A percentile compares a stretch with the other conserved stretches of the same genome.
Conservation (phyloP, 2,888 invertebrate genomes). For the Chironomus tentans region DNA sequence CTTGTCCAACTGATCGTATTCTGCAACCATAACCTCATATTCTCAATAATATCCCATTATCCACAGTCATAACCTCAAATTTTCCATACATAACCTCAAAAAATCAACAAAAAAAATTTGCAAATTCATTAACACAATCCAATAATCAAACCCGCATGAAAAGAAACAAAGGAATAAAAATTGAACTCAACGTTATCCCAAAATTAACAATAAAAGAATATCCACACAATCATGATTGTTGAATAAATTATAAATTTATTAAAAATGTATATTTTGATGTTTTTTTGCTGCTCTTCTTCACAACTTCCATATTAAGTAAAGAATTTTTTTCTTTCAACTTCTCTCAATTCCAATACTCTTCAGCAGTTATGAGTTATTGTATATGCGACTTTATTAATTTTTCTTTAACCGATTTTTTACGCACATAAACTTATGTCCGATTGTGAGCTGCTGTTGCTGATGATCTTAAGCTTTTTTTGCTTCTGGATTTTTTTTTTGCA, state of each 20-base stretch:
- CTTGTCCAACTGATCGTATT: no score
- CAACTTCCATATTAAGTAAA: neutral
- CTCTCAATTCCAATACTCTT: neutral
- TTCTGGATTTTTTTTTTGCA: neutral
- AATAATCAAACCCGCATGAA: neutral
- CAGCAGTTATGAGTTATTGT: slow-evolving; percentile 7
- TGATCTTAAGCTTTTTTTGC: neutral
- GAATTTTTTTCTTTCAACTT: neutral
- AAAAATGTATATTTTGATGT: slow-evolving; percentile 3
- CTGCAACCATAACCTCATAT: no score
- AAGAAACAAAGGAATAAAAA: neutral
- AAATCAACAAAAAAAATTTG: no score
- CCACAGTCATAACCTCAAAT: no score
- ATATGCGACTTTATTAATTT: slow-evolving; percentile 21
- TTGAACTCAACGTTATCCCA: neutral
- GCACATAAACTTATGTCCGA: slow-evolving; percentile 18
- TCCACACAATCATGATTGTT: neutral
- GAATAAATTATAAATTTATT: slow-evolving; percentile 10
- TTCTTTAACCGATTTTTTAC: slow-evolving; percentile 19
- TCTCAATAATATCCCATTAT: no score
- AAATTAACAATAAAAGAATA: neutral
- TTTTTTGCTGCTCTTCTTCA: neutral
- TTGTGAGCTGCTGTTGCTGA: slow-evolving; percentile 7
- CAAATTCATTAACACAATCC: no score
- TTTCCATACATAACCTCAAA: no score